Base-by-base conservation (phyloP, 2,113 vertebrate genomes). In the Taxidea taxus region DNA sequence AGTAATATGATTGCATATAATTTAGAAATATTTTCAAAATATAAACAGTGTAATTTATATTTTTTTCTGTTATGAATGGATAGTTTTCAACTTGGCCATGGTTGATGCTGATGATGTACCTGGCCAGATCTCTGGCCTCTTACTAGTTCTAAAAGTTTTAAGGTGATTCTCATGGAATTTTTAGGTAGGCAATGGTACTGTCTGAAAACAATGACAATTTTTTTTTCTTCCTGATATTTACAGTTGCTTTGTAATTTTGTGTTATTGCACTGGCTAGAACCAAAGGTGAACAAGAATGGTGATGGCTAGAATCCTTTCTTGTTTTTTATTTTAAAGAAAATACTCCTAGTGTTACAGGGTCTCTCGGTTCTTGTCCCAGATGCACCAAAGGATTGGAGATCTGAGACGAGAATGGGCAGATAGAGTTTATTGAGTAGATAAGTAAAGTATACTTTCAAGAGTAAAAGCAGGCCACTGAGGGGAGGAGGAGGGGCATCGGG, bases 121-220 rank as follows among this genome's bases (percentile, higher is more conserved):
- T 90, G 49, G 31, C 23, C 34, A 84, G 56, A 0, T 91, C 14
- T 66, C 39, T 58, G 72, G 18, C 42, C 23, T 95, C 10, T 78
- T 84, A 64, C 88, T 70, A 75, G 54, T 82, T 62, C 4, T 78
- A 87, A 74, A 75, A 86, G 74, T 80, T 96, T 86, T 78, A 91
- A 89, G 37, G 58, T 77, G 95, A 85, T 92, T 92, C 56, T 87
- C 11, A 25, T 68, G 47, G 56, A 62, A 83, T 82, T 77, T 82
- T 94, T 82, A 91, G 10, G 29, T 37, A 81, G 34, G 44, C n/a
- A 34, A 4, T 68, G 90, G 70, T 21, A 64, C 54, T 54, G 10
- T 82, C n/a, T 70, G 56, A 31, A 89, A 94, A 80, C 84, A 87
- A 58, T 47, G 29, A 47, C 34, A 81, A 0, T 11, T 58, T 87